A percentile compares a stretch with the other conserved stretches of the same genome.
These are phyloP conservation scores for Cyanistes caeruleus DNA, from an alignment of 2,113 vertebrate species.

Conservation along the genomic window DNA sequence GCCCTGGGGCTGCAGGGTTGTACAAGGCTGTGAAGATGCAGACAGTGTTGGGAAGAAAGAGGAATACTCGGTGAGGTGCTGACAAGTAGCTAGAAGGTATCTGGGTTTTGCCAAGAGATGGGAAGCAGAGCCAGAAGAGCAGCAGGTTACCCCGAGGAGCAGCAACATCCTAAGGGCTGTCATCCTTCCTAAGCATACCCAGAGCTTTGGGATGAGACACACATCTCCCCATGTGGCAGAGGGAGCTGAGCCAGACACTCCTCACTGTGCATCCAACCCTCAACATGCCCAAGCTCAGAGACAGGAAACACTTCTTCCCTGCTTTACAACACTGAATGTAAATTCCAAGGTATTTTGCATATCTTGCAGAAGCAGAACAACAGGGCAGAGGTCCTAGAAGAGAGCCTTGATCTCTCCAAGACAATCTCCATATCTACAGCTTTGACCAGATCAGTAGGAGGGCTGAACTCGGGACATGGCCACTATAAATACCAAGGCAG, in stretches of 20 bases:
- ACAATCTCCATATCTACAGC: background rate
- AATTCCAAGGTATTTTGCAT: background rate
- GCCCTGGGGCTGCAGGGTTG: background rate
- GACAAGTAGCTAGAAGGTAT: background rate
- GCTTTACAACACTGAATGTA: background rate
- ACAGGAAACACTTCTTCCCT: background rate
- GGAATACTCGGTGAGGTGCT: background rate
- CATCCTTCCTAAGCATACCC: background rate
- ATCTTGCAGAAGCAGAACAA: background rate
- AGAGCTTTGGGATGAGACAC: background rate
- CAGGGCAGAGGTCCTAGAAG: background rate
- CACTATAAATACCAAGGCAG: background rate
- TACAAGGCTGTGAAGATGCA: background rate
- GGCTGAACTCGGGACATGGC: rapidly evolving
- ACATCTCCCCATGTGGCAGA: background rate
- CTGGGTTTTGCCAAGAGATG: background rate
- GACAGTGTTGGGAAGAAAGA: background rate
- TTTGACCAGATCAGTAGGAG: background rate
- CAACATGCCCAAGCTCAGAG: background rate
- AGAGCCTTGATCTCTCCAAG: background rate
- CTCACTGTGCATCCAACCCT: background rate
- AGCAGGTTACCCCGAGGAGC: rapidly evolving
- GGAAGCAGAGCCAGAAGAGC: background rate
- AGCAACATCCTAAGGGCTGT: background rate
- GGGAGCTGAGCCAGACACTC: background rate